Conservation (phyloP, 2,888 invertebrate species). For the Catonia carolina region DNA sequence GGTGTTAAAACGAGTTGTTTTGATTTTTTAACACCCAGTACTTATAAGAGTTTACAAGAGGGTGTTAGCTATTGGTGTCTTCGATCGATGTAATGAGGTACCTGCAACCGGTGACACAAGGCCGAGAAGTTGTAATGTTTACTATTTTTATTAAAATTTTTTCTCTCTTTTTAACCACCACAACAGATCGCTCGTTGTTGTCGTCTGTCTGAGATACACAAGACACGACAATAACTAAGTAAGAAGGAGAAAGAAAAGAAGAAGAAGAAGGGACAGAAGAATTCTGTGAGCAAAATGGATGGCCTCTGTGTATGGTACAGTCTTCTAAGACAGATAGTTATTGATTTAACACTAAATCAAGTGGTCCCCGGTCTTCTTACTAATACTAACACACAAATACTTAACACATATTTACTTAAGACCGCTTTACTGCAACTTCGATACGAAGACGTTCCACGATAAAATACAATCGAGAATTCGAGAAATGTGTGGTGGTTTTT, state of each 20-base stretch:
- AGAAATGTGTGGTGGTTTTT: constrained; percentile 7
- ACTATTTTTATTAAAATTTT: constrained; percentile 16
- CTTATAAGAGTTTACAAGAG: too few species aligned
- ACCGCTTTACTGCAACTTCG: too few species aligned
- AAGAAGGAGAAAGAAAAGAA: too few species aligned
- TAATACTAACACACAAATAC: too few species aligned
- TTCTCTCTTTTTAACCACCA: not conserved
- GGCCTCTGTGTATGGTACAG: constrained; percentile 2
- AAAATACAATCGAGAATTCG: constrained; percentile 16
- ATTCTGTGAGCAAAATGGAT: constrained; percentile 8
- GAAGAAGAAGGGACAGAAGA: too few species aligned
- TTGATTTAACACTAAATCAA: constrained; percentile 7
- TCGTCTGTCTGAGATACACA: not conserved
- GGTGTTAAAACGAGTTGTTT: too few species aligned
- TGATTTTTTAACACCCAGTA: too few species aligned
- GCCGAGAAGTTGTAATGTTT: not conserved
- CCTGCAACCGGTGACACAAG: too few species aligned
- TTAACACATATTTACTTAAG: too few species aligned
- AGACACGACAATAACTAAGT: constrained; percentile 5
- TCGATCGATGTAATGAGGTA: too few species aligned
- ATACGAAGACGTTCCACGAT: not conserved
- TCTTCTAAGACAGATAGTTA: constrained; percentile 4
- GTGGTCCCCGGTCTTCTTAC: not conserved
- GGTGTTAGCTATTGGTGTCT: too few species aligned
- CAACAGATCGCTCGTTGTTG: too few species aligned